Evolutionary conservation across 2,888 invertebrate genomes (phyloP), one percentile per base, ranked within the genome.

Genomic region (Drosophila yooni): DNA sequence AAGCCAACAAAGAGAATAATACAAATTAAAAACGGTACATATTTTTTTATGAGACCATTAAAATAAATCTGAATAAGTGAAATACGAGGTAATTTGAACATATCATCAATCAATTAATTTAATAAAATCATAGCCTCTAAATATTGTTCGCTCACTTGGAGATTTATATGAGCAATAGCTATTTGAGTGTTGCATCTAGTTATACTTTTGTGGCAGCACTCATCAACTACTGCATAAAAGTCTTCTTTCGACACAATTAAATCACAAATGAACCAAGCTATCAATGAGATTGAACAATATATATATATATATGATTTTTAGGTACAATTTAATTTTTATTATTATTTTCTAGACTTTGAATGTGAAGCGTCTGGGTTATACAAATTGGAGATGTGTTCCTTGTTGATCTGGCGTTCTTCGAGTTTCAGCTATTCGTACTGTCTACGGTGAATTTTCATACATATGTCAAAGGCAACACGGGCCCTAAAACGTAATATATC

Each of bases 361-460:
- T 33, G 59, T 48, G 38, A 64, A 78, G 74, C 62, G 21, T 57
- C 46, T 52, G 46, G 51, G 33, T 58, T 67, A 54, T 75, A 71
- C 63, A 80, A 61, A 62, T 71, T 29, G 15, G 27, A 40, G 48
- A 53, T 56, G 48, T 60, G 61, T 31, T 60, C 53, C 43, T 62
- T 56, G 18, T 72, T 43, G 54, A 78, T 76, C 67, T 59, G 60
- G 53, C 63, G 64, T 33, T 43, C 11, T 13, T 15, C 50, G 34
- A 43, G 65, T 76, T 66, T 80, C 27, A 66, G 62, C 61, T 76
- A 60, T 61, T 62, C 40, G 59, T 21, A 46, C 13, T 46, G 13
- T 13, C 58, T 79, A 85, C 86, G 67, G 56, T 64, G 54, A 79
- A 85, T 88, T 85, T 85, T 13, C n/a, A 18, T 56, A 56, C 27